These are phyloP conservation scores for Cliona cf. orientalis DNA, from an alignment of 37 sponge, comb jelly and placozoan genomes.

Conservation along the genomic window DNA sequence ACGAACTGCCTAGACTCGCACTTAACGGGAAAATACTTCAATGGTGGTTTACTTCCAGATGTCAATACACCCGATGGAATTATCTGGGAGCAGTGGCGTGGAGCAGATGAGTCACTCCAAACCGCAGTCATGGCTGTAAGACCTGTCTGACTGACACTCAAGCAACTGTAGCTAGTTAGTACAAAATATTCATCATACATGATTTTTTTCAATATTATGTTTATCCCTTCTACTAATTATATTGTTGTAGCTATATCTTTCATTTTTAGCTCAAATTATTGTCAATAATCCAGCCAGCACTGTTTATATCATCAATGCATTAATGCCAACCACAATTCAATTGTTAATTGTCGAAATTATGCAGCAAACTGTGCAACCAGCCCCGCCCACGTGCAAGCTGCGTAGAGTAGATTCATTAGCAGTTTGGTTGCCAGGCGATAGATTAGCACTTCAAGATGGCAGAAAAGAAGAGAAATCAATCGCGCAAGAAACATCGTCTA, in stretches of 20 bases:
- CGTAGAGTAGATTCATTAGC: no score
- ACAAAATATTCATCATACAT: slow-evolving; percentile 1
- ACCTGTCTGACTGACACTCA: no score
- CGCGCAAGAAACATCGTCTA: neutral
- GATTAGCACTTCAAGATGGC: no score
- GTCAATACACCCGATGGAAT: slow-evolving; percentile 38
- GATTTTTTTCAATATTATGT: neutral
- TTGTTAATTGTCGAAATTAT: neutral
- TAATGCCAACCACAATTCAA: neutral
- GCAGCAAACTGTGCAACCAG: neutral
- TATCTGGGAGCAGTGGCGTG: slow-evolving; percentile 28
- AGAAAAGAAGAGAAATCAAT: no score
- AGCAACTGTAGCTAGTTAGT: neutral
- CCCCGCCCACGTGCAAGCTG: neutral
- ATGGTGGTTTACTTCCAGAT: neutral
- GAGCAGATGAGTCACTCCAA: slow-evolving; percentile 17
- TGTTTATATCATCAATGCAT: neutral
- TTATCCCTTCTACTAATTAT: neutral
- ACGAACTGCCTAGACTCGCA: slow-evolving; percentile 43
- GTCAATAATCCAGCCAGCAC: no score
- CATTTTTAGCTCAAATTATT: neutral
- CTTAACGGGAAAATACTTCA: slow-evolving; percentile 48
- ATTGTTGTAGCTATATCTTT: neutral
- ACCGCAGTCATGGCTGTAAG: slow-evolving; percentile 57
- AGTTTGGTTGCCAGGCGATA: no score